Percentiles rank a stretch among this genome's conserved stretches.
These are phyloP conservation scores for Danaus plexippus DNA, from an alignment of 1,140 invertebrate species.

Conservation along the genomic window DNA sequence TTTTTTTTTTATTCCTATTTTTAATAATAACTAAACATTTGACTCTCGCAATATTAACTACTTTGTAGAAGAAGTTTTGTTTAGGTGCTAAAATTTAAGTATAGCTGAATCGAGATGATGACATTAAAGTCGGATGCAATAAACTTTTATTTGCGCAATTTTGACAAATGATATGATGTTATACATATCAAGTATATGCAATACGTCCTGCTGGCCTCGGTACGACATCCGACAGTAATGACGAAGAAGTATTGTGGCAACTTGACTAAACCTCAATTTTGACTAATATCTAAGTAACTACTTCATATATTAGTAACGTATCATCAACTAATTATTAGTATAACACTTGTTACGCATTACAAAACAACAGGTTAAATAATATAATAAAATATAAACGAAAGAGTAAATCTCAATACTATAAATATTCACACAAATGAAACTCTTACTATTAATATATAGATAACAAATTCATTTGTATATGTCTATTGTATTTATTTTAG, in stretches of 20 bases:
- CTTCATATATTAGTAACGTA: conserved; percentile 13
- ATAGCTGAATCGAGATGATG: no score
- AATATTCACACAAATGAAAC: conserved; percentile 30
- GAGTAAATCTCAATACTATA: conserved; percentile 24
- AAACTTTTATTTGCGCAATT: conserved; percentile 3
- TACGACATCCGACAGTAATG: conserved; percentile 3
- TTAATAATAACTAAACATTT: no score
- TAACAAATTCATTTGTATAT: conserved; percentile 35
- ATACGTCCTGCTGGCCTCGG: no score
- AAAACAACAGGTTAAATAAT: conserved; percentile 22
- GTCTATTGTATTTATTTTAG: conserved; percentile 30
- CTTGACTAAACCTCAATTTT: conserved; percentile 29
- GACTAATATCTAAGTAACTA: conserved; percentile 27
- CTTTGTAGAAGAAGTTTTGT: no score
- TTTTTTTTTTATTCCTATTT: no score
- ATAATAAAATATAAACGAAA: conserved; percentile 15
- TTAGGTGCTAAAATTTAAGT: no score
- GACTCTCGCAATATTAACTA: no score
- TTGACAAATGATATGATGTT: no score
- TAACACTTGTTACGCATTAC: conserved; percentile 4
- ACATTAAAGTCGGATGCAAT: background rate
- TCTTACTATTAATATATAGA: conserved; percentile 18
- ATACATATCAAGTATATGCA: no score
- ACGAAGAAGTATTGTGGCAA: conserved; percentile 12
- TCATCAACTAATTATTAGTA: conserved; percentile 11